Base-by-base conservation (phyloP, 2,113 vertebrate species). In the Blennius ocellaris region DNA sequence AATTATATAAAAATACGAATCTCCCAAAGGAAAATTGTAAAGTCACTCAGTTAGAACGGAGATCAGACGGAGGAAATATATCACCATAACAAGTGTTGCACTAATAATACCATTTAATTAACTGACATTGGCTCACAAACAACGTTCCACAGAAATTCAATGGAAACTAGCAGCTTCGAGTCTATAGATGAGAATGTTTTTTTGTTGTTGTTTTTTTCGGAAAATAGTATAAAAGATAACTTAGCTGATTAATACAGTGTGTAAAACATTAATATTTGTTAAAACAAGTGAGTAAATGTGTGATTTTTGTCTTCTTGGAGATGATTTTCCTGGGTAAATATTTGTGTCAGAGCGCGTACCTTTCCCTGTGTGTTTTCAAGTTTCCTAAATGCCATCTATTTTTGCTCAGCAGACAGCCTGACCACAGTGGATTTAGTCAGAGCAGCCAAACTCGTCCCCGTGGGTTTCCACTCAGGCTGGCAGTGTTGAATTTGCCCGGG, bases 381-480 rank as follows among this genome's bases (percentile, higher is more conserved):
- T 82, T 78, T 83, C 70, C 73, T 83, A 69, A 87, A 83, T 79
- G 47, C 36, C 36, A 17, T 70, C 72, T 86, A 84, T 86, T 89
- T 87, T 56, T 75, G 70, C 62, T 57, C 83, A 51, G 71, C 66
- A 84, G 81, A 87, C 75, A 1, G 75, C 15, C 70, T 72, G 78
- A 87, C 78, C 84, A 80, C 85, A 86, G 67, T 83, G 81, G 67
- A 75, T 78, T 85, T 78, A 83, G 75, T 78, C 64, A 78, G 76
- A 78, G 57, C 54, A 87, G 87, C 86, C 86, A 86, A 82, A 70
- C 47, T 17, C 5, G 49, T 84, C 85, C 75, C 80, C 11, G 2
- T 74, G 80, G 85, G 58, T 84, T 87, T 91, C 71, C 85, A 82
- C 73, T 85, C 70, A 40, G 73, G 61, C 60, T 60, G 76, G 21